A percentile compares a stretch with the other conserved stretches of the same genome.
phyloP scores from a whole-genome alignment of 2,888 invertebrate genomes.

The Xylota segnis region DNA sequence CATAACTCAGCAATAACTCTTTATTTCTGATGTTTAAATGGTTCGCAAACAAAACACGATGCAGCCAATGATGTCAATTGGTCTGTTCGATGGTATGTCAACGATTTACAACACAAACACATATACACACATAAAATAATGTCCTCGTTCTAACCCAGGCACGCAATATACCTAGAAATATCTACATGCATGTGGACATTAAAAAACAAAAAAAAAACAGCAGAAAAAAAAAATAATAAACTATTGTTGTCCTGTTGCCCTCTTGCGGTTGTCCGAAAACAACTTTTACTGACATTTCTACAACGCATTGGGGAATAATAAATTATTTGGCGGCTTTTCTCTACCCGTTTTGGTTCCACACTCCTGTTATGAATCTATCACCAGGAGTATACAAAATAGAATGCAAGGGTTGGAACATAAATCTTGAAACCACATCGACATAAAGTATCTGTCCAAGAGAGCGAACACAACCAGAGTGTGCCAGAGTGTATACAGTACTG shows the following conservation, averaged over 20 bases:
- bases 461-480: conserved; percentile 14
- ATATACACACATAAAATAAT: not conserved
- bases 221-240: conserved; percentile 57
- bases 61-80: conserved; percentile 66
- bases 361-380: conserved; percentile 73
- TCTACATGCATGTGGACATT: not conserved
- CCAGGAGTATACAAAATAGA: conserved; percentile 72
- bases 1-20: conserved; percentile 60
- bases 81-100: conserved; percentile 62
- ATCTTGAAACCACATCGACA: conserved; percentile 76
- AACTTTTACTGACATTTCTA: conserved; percentile 76
- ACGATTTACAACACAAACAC: conserved; percentile 30
- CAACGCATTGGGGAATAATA: conserved; percentile 76
- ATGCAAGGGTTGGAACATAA: conserved; percentile 75
- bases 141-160: conserved; percentile 29
- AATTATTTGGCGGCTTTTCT: conserved; percentile 76
- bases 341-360: conserved; percentile 42
- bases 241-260: conserved; percentile 69
- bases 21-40: conserved; percentile 56
- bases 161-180: conserved; percentile 19
- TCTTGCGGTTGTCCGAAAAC: conserved; percentile 75
- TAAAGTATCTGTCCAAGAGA: conserved; percentile 66
- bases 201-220: not conserved
- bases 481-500: conserved; percentile 31
- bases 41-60: conserved; percentile 40